Base-by-base conservation (phyloP, 2,888 invertebrate species). In the Leptinotarsa haldemani region DNA sequence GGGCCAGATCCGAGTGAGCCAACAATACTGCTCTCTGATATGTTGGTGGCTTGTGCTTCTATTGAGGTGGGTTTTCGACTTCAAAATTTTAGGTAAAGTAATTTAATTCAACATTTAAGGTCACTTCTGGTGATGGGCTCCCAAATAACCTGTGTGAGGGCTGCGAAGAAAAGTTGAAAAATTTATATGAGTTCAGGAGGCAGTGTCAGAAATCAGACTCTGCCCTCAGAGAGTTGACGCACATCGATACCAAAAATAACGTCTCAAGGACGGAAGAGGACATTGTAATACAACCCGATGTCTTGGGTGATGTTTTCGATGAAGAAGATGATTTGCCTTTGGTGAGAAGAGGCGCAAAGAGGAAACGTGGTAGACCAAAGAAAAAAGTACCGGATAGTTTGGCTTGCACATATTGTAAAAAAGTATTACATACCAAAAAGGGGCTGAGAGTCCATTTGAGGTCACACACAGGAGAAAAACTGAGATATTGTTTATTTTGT, bases 31-130 rank as follows among this genome's bases (percentile, higher is more conserved):
- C 79, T 88, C 56, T 84, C 86, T 40, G 86, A 87, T 79, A 87
- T 88, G 86, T 82, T 88, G 73, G 87, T 85, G 85, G 86, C 86
- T 78, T 87, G 87, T 82, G 83, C 87, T 65, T 84, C 87, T 58
- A 82, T 88, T 68, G 84, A 86, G 81, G 88, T 88, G 83, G 81
- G 80, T 78, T 73, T 53, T 61, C 25, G 69, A 63, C 47, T 53
- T 46, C 52, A 4, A 47, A 16, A 5, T 70, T 53, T 16, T 15
- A n/a, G 40, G n/a, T 77, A 64, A 71, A 53, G 63, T 69, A 70
- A 46, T 70, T 40, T 40, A 2, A 40, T 40, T 40, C 9, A 40
- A 47, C 53, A 71, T 81, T 80, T 48, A 76, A 87, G 87, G 83
- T 87, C 58, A 76, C 77, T 50, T 80, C 82, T 47, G 85, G 80